A percentile compares a stretch with the other conserved stretches of the same genome.
Evolutionary conservation across 2,113 vertebrate genomes (phyloP).

Genomic region (Aythya baeri): DNA sequence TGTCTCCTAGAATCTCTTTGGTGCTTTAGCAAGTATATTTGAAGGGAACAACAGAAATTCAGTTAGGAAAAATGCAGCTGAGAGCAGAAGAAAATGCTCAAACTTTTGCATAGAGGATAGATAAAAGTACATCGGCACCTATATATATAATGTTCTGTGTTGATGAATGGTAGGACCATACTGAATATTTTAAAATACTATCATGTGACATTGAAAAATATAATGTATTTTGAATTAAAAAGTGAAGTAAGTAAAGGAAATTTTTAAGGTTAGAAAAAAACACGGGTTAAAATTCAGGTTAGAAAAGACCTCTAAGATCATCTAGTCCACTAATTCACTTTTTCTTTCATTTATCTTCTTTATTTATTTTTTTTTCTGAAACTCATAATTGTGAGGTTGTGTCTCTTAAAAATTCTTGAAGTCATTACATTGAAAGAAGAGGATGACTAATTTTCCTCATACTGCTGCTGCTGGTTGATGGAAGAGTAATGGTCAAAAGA

Average conservation of each 20-base stretch:
- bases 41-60: not conserved
- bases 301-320: no score
- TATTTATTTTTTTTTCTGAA: not conserved
- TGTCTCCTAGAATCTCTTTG: not conserved
- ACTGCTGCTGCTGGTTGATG: not conserved
- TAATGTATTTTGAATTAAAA: not conserved
- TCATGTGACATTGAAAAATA: not conserved
- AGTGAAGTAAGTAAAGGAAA: no score
- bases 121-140: not conserved
- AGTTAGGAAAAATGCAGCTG: not conserved
- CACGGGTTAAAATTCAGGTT: no score
- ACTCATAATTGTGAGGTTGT: not conserved
- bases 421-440: not conserved
- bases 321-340: no score
- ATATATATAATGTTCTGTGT: not conserved
- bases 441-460: not conserved
- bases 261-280: no score
- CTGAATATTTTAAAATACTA: not conserved
- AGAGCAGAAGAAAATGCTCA: not conserved
- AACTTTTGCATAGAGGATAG: not conserved
- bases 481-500: not conserved
- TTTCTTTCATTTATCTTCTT: not conserved
- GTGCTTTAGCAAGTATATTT: not conserved
- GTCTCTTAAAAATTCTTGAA: conserved; percentile 31
- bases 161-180: not conserved